Percentiles rank a stretch among this genome's conserved stretches.
Evolutionary conservation across 1,140 invertebrate species (phyloP).

Genomic region (Trachelipus rathkii): DNA sequence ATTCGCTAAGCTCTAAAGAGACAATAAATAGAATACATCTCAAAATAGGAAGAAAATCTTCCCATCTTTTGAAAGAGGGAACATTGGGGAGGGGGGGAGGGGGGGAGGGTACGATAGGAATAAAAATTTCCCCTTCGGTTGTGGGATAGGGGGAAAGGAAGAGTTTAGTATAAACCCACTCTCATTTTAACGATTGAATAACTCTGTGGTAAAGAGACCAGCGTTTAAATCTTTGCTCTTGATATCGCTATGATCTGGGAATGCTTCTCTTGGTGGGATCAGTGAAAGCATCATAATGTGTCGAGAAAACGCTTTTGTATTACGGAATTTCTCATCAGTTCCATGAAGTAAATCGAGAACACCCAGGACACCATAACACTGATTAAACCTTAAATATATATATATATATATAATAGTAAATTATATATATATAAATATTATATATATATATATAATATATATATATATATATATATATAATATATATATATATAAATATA

Average conservation of each 20-base stretch:
- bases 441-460: too few species aligned
- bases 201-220: constrained; percentile 22
- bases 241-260: constrained; percentile 62
- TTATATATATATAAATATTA: too few species aligned
- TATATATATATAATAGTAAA: too few species aligned
- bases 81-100: too few species aligned
- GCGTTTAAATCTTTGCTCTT: constrained; percentile 36
- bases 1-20: background rate
- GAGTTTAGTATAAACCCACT: background rate
- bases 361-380: constrained; percentile 80
- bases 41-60: too few species aligned
- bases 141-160: background rate
- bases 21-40: background rate
- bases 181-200: background rate
- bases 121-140: background rate
- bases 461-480: too few species aligned
- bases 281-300: constrained; percentile 77
- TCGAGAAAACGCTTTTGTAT: constrained; percentile 65
- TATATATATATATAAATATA: too few species aligned
- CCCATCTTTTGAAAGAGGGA: too few species aligned
- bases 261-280: constrained; percentile 66
- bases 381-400: constrained; percentile 63
- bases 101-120: too few species aligned
- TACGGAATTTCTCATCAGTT: constrained; percentile 72
- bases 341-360: constrained; percentile 79